Evolutionary conservation across 2,113 vertebrate species (phyloP).

Genomic region (Cheilinus undulatus): DNA sequence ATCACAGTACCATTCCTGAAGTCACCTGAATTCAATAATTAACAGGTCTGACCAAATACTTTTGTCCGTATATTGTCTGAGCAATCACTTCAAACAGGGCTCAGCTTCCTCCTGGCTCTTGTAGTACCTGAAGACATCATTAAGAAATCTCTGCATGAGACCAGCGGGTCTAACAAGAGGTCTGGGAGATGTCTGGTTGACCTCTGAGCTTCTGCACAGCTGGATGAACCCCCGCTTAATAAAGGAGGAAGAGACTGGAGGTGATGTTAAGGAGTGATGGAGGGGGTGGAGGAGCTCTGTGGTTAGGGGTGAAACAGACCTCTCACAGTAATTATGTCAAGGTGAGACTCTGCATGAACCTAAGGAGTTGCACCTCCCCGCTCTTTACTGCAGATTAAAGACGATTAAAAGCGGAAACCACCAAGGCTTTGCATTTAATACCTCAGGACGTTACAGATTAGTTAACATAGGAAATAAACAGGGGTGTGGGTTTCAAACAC

Average conservation of each 20-base stretch:
- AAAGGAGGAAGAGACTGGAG: slow-evolving; percentile 4
- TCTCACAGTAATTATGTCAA: slow-evolving; percentile 70
- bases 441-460: slow-evolving; percentile 12
- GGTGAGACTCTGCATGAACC: slow-evolving; percentile 38
- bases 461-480: slow-evolving; percentile 4
- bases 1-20: too few relatives aligned
- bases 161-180: slow-evolving; percentile 5
- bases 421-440: slow-evolving; percentile 15
- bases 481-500: slow-evolving; percentile 28
- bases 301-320: slow-evolving; percentile 48
- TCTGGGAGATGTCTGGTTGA: slow-evolving; percentile 35
- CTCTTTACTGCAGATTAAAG: slow-evolving; percentile 36
- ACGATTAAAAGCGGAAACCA: slow-evolving; percentile 42
- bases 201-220: slow-evolving; percentile 36
- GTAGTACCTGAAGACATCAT: background rate
- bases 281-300: background rate
- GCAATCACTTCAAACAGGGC: too few relatives aligned
- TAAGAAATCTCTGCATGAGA: slow-evolving; percentile 7
- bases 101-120: too few relatives aligned
- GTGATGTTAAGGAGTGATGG: background rate
- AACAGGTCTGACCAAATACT: too few relatives aligned
- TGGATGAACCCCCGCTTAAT: too few relatives aligned
- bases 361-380: slow-evolving; percentile 17
- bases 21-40: too few relatives aligned
- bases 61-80: too few relatives aligned